Base-by-base conservation (phyloP, 2,113 vertebrate species). In the Beaufortia kweichowensis region DNA sequence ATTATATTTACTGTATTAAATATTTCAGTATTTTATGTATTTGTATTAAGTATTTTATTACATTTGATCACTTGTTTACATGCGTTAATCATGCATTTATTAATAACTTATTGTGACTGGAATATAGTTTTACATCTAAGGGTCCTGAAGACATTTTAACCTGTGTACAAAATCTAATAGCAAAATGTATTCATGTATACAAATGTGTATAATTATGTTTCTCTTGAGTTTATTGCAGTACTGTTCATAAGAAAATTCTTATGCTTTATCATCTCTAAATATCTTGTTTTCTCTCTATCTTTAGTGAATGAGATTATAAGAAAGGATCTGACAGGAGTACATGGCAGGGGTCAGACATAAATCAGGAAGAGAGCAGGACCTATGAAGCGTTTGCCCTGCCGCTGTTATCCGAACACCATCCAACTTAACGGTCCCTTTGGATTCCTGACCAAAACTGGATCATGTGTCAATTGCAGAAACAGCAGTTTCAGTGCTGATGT, bases 271-370 rank as follows among this genome's bases (percentile, higher is more conserved):
- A n/a, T n/a, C n/a, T 39, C 50, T 75, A 77, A 71, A 33, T 82
- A 28, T 83, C 65, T 12, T 55, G 12, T 53, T 61, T 55, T 81
- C 81, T 88, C 86, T 85, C 85, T 84, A 88, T 87, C 91, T 84
- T 29, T 89, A 99, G 97, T 99, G 87, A 99, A 99, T 15, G 97
- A 99, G 92, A 99, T 99, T 91, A 99, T 99, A 90, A 94, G 96
- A 89, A 98, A 98, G 91, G 97, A 99, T 87, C 95, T 99, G 92
- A 97, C 97, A 53, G 94, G 93, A 84, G 93, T 96, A 78, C 94
- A 95, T 63, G 87, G 93, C 86, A 91, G 91, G 91, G 95, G 87
- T 77, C 96, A 96, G 88, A 95, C 95, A 86, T 98, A 97, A 87
- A 94, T 43, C 69, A 86, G 90, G 89, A 90, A 85, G 74, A 88